These are phyloP conservation scores for Acromyrmex heyeri DNA, from an alignment of 1,140 invertebrate genomes.

Conservation along the genomic window DNA sequence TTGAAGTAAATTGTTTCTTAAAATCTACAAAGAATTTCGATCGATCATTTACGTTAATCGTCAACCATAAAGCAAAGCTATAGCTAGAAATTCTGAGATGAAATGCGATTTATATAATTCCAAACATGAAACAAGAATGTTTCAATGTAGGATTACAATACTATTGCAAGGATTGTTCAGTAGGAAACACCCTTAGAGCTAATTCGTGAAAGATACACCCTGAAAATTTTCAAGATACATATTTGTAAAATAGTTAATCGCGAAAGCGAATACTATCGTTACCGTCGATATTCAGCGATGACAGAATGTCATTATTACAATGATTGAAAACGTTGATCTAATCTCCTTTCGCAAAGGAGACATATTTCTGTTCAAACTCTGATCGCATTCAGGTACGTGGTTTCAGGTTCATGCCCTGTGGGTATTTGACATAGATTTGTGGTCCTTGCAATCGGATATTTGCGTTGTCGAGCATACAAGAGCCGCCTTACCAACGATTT, in stretches of 20 bases:
- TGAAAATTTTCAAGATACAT: conserved; percentile 6
- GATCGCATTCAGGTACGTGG: conserved; percentile 3
- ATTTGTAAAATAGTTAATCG: conserved; percentile 18
- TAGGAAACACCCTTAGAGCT: not conserved
- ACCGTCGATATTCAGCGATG: not conserved
- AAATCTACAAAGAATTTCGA: not conserved
- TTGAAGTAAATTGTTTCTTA: not conserved
- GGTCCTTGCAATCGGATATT: conserved; percentile 57
- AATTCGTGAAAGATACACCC: not conserved
- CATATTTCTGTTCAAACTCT: not conserved
- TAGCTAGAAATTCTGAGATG: not conserved
- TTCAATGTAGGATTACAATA: not conserved
- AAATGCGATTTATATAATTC: not conserved
- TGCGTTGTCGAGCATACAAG: conserved; percentile 57
- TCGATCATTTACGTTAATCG: conserved; percentile 4
- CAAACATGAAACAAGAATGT: not conserved
- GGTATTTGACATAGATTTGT: conserved; percentile 64
- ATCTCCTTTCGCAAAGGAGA: conserved; percentile 45
- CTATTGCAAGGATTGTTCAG: not conserved
- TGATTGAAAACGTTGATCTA: conserved; percentile 17
- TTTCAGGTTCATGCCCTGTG: conserved; percentile 55
- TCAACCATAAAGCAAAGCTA: not conserved
- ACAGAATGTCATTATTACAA: conserved; percentile 7
- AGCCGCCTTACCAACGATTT: not conserved
- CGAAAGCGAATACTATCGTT: conserved; percentile 1